Percentiles rank a stretch among this genome's conserved stretches.
Conservation (phyloP, 2,797 vertebrate species). For the Agapornis canus region DNA sequence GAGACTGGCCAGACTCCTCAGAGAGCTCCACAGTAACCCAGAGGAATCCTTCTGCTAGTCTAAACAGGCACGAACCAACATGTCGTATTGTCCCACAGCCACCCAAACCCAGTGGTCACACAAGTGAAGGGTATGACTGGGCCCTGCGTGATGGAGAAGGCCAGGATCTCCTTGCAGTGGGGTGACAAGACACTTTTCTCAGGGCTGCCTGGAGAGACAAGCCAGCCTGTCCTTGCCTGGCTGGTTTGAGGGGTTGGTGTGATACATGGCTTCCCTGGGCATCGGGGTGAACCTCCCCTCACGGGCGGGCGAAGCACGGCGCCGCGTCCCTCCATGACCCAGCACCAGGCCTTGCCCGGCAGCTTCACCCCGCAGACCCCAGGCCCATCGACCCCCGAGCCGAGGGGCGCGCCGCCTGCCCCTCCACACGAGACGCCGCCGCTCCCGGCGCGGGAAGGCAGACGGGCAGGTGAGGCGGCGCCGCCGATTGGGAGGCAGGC, state of each 20-base stretch:
- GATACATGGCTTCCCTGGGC: rapidly evolving
- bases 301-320: rapidly evolving
- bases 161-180: rapidly evolving
- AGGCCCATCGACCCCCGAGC: rapidly evolving
- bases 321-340: rapidly evolving
- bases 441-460: background rate
- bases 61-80: background rate
- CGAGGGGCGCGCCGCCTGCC: background rate
- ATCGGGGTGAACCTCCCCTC: rapidly evolving
- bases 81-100: rapidly evolving
- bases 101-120: background rate
- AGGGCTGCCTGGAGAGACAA: too few species aligned
- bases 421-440: background rate
- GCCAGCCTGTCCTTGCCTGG: rapidly evolving
- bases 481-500: background rate
- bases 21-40: rapidly evolving
- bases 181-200: rapidly evolving
- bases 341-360: rapidly evolving
- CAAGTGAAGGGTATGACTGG: rapidly evolving
- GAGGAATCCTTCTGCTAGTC: background rate
- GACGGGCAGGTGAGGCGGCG: background rate
- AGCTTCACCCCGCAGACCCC: rapidly evolving
- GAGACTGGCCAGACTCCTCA: background rate
- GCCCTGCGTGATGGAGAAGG: rapidly evolving
- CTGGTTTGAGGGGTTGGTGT: rapidly evolving